These are phyloP conservation scores for Phenganax marumi DNA, from an alignment of 92 coral and sea anemone genomes.

Conservation along the genomic window DNA sequence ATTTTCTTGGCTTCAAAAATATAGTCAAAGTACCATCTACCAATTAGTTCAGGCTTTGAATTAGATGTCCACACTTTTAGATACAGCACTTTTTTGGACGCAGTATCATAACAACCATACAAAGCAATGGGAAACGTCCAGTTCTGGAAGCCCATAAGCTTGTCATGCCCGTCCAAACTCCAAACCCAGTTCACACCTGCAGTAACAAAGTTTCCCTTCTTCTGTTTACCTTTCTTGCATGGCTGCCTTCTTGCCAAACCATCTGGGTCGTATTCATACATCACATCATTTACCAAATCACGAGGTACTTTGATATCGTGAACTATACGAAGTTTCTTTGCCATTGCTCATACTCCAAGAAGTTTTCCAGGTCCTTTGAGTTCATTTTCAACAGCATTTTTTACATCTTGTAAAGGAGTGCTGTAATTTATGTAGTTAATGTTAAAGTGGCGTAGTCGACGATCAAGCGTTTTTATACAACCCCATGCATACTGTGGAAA, in stretches of 20 bases:
- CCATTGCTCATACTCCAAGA: conserved; percentile 19
- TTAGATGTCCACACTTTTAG: conserved; percentile 25
- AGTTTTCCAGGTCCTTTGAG: conserved; percentile 19
- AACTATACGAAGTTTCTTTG: conserved; percentile 6
- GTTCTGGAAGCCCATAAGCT: conserved; percentile 25
- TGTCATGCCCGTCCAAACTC: conserved; percentile 27
- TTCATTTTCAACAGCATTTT: conserved; percentile 8
- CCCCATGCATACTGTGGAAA: conserved; percentile 24
- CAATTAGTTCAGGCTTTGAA: conserved; percentile 3
- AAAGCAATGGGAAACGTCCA: conserved; percentile 23
- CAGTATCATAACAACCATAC: conserved; percentile 29
- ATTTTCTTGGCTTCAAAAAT: conserved; percentile 3
- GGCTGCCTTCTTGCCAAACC: conserved; percentile 8
- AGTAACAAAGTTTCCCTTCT: conserved; percentile 16
- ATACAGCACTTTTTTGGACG: conserved; percentile 18
- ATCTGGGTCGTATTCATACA: conserved; percentile 13
- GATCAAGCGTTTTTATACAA: conserved; percentile 14
- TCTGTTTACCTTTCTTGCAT: conserved; percentile 6
- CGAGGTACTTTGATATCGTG: conserved; percentile 16
- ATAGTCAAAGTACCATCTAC: conserved; percentile 20
- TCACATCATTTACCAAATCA: conserved; percentile 15
- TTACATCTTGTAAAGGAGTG: conserved; percentile 21
- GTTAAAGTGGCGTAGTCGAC: conserved; percentile 16
- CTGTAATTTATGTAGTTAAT: conserved; percentile 11
- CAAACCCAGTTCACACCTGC: conserved; percentile 20